Evolutionary conservation across 2,113 vertebrate genomes (phyloP).

Genomic region (Anolis sagrei): DNA sequence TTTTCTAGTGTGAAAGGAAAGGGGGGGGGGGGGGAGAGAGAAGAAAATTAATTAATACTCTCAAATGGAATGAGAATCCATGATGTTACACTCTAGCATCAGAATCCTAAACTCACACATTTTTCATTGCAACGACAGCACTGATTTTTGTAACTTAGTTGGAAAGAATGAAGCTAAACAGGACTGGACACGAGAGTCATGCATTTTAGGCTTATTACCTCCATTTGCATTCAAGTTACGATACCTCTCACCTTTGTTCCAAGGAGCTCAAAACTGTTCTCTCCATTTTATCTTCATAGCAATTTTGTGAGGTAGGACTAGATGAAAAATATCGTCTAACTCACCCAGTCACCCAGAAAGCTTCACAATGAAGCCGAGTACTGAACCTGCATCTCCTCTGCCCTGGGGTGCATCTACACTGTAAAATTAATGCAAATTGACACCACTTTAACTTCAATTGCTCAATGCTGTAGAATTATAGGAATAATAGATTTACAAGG

Average conservation of each 20-base stretch:
- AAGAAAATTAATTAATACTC: neutral
- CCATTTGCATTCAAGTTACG: neutral
- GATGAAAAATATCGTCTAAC: no score
- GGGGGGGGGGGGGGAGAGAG: constrained; percentile 38
- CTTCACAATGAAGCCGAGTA: neutral
- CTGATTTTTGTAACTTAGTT: neutral
- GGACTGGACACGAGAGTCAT: neutral
- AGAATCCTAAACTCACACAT: neutral
- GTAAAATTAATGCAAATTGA: no score
- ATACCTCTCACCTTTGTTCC: neutral
- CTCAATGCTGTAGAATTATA: no score
- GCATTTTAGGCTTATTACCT: neutral
- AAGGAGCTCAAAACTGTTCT: neutral
- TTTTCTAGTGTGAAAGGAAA: constrained; percentile 78
- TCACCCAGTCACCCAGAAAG: neutral
- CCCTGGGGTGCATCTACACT: neutral
- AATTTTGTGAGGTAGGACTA: neutral
- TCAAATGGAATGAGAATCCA: neutral
- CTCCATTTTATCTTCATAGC: neutral
- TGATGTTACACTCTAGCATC: neutral
- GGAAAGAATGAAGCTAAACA: neutral
- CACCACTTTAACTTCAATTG: no score
- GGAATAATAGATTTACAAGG: no score
- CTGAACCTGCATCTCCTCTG: neutral
- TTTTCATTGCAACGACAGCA: neutral